A percentile compares a stretch with the other conserved stretches of the same genome.
Evolutionary conservation across 2,797 vertebrate species (phyloP).

Genomic region (Myotis daubentonii): DNA sequence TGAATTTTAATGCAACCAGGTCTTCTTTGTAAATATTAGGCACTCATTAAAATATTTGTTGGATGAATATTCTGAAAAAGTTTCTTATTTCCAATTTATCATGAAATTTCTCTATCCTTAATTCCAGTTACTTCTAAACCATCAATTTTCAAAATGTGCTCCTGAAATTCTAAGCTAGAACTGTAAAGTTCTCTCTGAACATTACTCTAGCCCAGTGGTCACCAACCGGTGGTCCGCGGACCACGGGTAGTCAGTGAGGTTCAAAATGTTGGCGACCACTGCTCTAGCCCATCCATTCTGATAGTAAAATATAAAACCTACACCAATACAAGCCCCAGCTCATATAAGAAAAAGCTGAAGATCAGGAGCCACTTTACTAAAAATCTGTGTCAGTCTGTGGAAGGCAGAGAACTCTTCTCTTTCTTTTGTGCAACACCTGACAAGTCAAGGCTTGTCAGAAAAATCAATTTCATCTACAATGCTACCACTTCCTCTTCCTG

Average conservation of each 20-base stretch:
- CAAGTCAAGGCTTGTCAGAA: background rate
- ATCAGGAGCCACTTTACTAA: background rate
- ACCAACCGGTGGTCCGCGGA: too few relatives aligned
- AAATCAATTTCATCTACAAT: background rate
- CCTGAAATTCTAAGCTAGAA: background rate
- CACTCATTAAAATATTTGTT: background rate
- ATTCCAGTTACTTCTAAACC: slow-evolving; percentile 8
- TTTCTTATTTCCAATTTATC: background rate
- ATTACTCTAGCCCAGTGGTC: background rate
- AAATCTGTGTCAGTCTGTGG: background rate
- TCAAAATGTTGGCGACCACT: too few relatives aligned
- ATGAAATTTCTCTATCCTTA: slow-evolving; percentile 17
- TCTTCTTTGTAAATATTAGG: slow-evolving; percentile 45
- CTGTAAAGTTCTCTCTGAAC: background rate
- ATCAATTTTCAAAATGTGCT: slow-evolving; percentile 9
- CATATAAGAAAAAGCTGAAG: background rate
- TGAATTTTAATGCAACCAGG: background rate
- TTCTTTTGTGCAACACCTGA: background rate
- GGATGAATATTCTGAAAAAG: slow-evolving; percentile 17
- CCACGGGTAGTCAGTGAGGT: too few relatives aligned
- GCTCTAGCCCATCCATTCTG: background rate
- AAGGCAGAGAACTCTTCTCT: background rate
- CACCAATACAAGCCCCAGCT: background rate
- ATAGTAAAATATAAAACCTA: slow-evolving; percentile 12
- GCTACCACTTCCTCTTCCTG: background rate